Evolutionary conservation across 1,140 invertebrate genomes (phyloP).

Genomic region (Bombus polaris): DNA sequence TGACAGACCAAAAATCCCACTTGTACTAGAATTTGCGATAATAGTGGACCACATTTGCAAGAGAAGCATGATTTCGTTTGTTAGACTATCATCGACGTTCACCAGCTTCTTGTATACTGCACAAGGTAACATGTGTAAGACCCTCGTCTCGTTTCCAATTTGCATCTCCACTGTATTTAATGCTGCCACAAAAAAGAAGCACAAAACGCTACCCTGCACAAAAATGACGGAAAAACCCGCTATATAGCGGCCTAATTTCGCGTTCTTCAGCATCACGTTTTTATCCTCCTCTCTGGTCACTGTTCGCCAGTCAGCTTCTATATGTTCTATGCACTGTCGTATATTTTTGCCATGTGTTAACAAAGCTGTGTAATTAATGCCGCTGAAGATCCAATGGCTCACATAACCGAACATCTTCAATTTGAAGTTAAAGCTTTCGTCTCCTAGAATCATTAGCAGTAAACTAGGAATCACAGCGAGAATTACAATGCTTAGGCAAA

Average conservation of each 20-base stretch:
- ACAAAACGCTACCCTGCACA: constrained; percentile 38
- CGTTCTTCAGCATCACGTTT: constrained; percentile 49
- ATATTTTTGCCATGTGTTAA: constrained; percentile 43
- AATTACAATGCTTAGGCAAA: constrained; percentile 20
- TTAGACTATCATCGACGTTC: constrained; percentile 26
- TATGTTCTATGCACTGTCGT: constrained; percentile 45
- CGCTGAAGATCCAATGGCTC: constrained; percentile 45
- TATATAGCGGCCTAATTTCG: constrained; percentile 35
- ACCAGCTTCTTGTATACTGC: constrained; percentile 35
- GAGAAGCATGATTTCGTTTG: constrained; percentile 54
- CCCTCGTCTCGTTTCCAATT: constrained; percentile 33
- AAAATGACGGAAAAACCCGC: constrained; percentile 21
- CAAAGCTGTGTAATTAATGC: constrained; percentile 41
- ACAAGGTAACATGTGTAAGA: constrained; percentile 25
- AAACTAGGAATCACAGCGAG: constrained; percentile 29
- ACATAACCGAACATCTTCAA: constrained; percentile 38
- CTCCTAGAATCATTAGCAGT: constrained; percentile 16
- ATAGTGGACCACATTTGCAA: constrained; percentile 50
- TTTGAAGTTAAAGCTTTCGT: constrained; percentile 6
- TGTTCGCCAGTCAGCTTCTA: constrained; percentile 51
- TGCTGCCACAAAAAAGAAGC: not conserved
- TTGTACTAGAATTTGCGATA: constrained; percentile 48
- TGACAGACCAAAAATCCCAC: constrained; percentile 47
- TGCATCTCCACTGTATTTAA: not conserved
- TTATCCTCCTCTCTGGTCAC: constrained; percentile 19